A percentile compares a stretch with the other conserved stretches of the same genome.
Conservation (phyloP, 2,113 vertebrate species). For the Pimephales promelas region DNA sequence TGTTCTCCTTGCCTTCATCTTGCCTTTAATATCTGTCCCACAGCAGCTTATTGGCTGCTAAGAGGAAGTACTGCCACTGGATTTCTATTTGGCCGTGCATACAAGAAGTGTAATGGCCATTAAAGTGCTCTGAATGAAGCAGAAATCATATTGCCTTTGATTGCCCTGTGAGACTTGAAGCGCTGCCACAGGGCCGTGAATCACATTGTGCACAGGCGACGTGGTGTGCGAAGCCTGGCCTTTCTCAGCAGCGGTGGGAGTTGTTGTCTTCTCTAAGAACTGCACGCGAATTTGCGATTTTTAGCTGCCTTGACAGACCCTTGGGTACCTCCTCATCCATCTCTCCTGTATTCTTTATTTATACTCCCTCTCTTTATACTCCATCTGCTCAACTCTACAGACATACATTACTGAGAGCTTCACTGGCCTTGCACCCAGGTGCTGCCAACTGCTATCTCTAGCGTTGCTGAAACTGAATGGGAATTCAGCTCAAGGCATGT, state of each 20-base stretch:
- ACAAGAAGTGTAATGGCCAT: slow-evolving; percentile 55
- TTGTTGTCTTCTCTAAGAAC: background rate
- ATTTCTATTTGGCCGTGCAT: slow-evolving; percentile 49
- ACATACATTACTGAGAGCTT: background rate
- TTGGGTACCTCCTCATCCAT: background rate
- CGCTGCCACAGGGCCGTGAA: slow-evolving; percentile 47
- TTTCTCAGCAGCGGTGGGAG: slow-evolving; percentile 29
- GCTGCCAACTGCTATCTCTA: slow-evolving; percentile 14
- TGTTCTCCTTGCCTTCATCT: background rate
- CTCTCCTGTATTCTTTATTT: slow-evolving; percentile 20
- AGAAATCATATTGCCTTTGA: slow-evolving; percentile 61
- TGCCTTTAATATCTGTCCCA: slow-evolving; percentile 43
- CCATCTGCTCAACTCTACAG: background rate
- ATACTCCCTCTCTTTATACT: slow-evolving; percentile 5
- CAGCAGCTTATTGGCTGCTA: slow-evolving; percentile 41
- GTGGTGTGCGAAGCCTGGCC: slow-evolving; percentile 16
- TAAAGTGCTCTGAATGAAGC: slow-evolving; percentile 52
- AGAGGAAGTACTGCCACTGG: slow-evolving; percentile 35
- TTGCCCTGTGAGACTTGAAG: slow-evolving; percentile 53
- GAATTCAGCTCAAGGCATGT: background rate
- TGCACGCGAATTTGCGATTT: slow-evolving; percentile 21
- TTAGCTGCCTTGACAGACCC: slow-evolving; percentile 26
- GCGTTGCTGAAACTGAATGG: slow-evolving; percentile 16
- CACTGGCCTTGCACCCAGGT: slow-evolving; percentile 22
- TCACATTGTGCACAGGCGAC: slow-evolving; percentile 39